Evolutionary conservation across 1,140 invertebrate species (phyloP).

Genomic region (Trichonephila clavata): DNA sequence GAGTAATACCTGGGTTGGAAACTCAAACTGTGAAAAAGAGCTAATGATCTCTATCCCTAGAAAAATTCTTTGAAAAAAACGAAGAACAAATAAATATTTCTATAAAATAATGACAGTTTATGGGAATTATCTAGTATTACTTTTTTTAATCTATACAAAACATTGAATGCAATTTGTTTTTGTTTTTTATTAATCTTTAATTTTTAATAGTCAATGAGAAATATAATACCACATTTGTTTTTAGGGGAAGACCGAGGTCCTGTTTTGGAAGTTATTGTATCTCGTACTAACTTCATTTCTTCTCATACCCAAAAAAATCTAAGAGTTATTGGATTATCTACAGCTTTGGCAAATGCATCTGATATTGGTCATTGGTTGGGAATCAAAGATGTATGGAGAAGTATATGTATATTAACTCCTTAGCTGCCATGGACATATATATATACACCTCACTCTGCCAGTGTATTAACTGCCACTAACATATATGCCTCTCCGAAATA

Average conservation of each 20-base stretch:
- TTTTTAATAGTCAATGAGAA: background rate
- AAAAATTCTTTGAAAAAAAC: too few relatives aligned
- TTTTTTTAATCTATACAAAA: background rate
- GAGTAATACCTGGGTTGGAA: too few relatives aligned
- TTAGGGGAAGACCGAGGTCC: constrained; percentile 85
- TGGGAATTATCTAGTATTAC: background rate
- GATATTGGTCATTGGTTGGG: constrained; percentile 98
- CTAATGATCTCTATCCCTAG: too few relatives aligned
- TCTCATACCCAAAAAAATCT: constrained; percentile 89
- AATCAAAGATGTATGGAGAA: constrained; percentile 86
- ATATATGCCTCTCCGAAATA: too few relatives aligned
- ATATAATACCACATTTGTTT: constrained; percentile 4
- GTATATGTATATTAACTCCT: constrained; percentile 78
- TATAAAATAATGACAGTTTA: too few relatives aligned
- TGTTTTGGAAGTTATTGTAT: constrained; percentile 87
- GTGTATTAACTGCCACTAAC: too few relatives aligned
- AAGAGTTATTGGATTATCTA: constrained; percentile 96
- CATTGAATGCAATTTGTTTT: background rate
- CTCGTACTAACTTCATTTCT: constrained; percentile 93
- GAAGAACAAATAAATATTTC: too few relatives aligned
- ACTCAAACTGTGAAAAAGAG: too few relatives aligned
- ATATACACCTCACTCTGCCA: too few relatives aligned
- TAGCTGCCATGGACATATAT: too few relatives aligned
- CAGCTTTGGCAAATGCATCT: constrained; percentile 97
- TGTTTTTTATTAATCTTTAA: background rate